phyloP scores from a whole-genome alignment of 1,140 invertebrate genomes.

The Drosophila grimshawi region DNA sequence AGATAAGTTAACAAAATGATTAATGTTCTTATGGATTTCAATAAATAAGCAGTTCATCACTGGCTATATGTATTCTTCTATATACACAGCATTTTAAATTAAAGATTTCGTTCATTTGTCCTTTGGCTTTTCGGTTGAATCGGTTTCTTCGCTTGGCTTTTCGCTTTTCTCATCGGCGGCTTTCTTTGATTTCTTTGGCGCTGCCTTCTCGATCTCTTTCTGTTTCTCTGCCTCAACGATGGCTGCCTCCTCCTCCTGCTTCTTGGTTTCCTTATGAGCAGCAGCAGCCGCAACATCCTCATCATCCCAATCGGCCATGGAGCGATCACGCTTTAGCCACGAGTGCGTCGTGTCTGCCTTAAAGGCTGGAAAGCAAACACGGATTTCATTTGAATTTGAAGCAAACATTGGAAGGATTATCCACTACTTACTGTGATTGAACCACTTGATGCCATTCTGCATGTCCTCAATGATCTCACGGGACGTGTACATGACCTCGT shows the following conservation, averaged over 20 bases:
- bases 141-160: slow-evolving; percentile 32
- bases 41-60: slow-evolving; percentile 67
- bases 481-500: slow-evolving; percentile 88
- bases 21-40: slow-evolving; percentile 53
- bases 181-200: slow-evolving; percentile 65
- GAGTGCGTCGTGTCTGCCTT: slow-evolving; percentile 71
- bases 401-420: slow-evolving; percentile 85
- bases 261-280: slow-evolving; percentile 64
- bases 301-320: slow-evolving; percentile 87
- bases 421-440: slow-evolving; percentile 64
- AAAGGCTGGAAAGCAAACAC: slow-evolving; percentile 51
- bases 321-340: slow-evolving; percentile 83
- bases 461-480: slow-evolving; percentile 88
- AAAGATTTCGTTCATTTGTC: slow-evolving; percentile 46
- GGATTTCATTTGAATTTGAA: slow-evolving; percentile 58
- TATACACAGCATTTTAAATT: slow-evolving; percentile 40
- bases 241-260: slow-evolving; percentile 64
- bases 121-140: slow-evolving; percentile 50
- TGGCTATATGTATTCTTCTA: slow-evolving; percentile 50
- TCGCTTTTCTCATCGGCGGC: slow-evolving; percentile 9
- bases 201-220: slow-evolving; percentile 58
- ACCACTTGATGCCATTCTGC: slow-evolving; percentile 87
- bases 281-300: slow-evolving; percentile 83
- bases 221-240: slow-evolving; percentile 69
- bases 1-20: background rate